phyloP scores from a whole-genome alignment of 2,113 vertebrate genomes.

The Rynchops niger region DNA sequence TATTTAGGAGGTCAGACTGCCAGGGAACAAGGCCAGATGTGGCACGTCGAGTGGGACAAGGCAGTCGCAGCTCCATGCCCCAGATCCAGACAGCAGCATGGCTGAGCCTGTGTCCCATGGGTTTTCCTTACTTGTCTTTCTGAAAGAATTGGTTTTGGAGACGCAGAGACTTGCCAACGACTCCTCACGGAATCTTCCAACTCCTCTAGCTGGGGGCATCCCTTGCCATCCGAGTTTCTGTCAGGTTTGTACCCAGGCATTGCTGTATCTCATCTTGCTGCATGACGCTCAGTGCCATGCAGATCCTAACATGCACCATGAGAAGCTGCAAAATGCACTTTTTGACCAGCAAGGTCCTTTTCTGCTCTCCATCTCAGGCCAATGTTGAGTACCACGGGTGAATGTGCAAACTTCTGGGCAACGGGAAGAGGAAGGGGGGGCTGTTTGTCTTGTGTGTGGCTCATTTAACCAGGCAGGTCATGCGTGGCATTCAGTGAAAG shows the following conservation, averaged over 20 bases:
- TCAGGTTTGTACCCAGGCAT: neutral
- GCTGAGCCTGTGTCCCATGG: too few species aligned
- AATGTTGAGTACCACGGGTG: fast-evolving
- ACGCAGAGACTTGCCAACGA: neutral
- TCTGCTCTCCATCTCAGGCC: neutral
- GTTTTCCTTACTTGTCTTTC: neutral
- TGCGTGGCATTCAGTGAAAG: neutral
- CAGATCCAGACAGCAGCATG: neutral
- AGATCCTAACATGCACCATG: fast-evolving
- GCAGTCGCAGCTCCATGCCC: neutral
- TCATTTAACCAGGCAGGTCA: neutral
- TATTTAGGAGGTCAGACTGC: neutral
- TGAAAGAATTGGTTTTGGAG: neutral
- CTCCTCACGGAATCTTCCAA: neutral
- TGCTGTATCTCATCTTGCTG: neutral
- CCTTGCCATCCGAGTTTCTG: neutral
- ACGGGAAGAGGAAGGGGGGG: neutral
- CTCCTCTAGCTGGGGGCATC: neutral
- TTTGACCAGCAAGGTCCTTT: neutral
- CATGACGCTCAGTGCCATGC: fast-evolving
- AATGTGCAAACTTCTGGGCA: neutral
- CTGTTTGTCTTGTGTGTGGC: neutral
- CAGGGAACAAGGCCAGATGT: fast-evolving
- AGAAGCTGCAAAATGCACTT: neutral
- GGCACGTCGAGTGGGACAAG: fast-evolving